phyloP scores from a whole-genome alignment of 2,113 vertebrate species.

The Campylorhamphus procurvoides region DNA sequence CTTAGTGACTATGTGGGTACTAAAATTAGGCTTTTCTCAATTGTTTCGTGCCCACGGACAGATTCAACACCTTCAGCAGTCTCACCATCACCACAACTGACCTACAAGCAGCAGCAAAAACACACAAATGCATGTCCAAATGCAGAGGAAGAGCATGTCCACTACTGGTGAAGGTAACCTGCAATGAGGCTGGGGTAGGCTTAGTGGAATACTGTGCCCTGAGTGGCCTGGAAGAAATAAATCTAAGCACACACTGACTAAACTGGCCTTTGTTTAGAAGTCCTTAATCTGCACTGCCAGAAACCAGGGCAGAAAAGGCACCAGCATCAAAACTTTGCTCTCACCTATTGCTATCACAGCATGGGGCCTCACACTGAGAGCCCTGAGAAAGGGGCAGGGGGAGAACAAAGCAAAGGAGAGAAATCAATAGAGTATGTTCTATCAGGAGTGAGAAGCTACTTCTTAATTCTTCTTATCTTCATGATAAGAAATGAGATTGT shows the following conservation, averaged over 20 bases:
- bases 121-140: background rate
- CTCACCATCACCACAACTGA: background rate
- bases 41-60: fast-evolving
- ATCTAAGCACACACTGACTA: background rate
- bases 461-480: background rate
- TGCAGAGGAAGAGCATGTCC: background rate
- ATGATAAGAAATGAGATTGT: background rate
- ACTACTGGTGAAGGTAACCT: background rate
- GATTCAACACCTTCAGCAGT: background rate
- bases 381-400: background rate
- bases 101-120: background rate
- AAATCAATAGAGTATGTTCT: background rate
- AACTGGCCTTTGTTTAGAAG: background rate
- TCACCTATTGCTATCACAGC: background rate
- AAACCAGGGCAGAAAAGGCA: background rate
- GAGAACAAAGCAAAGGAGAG: background rate
- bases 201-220: fast-evolving
- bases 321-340: background rate
- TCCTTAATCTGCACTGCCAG: background rate
- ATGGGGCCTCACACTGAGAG: background rate
- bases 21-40: background rate
- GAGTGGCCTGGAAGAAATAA: background rate
- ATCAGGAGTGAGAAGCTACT: background rate
- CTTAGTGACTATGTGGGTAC: background rate
- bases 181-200: background rate